Evolutionary conservation across 2,888 invertebrate species (phyloP), one percentile per base, ranked within the genome.

Genomic region (Bugula neritina): DNA sequence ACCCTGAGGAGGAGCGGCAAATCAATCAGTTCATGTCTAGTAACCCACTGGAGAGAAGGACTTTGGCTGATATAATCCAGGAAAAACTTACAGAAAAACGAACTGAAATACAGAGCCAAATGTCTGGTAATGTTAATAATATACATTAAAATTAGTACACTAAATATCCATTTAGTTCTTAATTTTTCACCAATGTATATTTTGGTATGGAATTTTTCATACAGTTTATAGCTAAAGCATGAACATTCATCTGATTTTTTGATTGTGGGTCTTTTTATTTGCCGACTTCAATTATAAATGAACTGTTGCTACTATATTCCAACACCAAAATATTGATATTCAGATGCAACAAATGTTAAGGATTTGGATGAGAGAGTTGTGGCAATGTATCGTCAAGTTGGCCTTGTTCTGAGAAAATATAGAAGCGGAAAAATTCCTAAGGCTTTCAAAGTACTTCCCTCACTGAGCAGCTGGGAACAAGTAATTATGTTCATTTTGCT

Each of bases 401-500:
- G 92, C 76, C 90, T 92, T 83, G 92, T 98, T 1, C 87, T 99
- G 78, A 78, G 84, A 0, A 91, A 90, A 77, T 99, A 97, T 83
- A 89, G 98, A 74, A 94, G 93, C 82, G 99, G 99, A 31, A 96
- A 95, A 86, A 86, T 99, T 52, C 99, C 99, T 0, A 98, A 99
- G 84, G 95, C 97, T 0, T 98, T 99, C 83, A 99, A 99, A 88
- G 90, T 96, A 80, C 89, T 99, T 74, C 98, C 98, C 1, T 90
- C 90, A 81, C 86, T 97, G 72, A 88, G 89, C 73, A 95, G 96
- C 84, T 98, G 97, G 97, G 96, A 96, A 82, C 93, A 95, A 84
- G 82, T 86, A 57, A 89, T 77, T 43, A 17, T n/a, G n/a, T n/a
- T n/a, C n/a, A n/a, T n/a, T n/a, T n/a, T n/a, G n/a, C n/a, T n/a